Conservation (phyloP, 1,140 invertebrate genomes). For the Phenacoccus solenopsis region DNA sequence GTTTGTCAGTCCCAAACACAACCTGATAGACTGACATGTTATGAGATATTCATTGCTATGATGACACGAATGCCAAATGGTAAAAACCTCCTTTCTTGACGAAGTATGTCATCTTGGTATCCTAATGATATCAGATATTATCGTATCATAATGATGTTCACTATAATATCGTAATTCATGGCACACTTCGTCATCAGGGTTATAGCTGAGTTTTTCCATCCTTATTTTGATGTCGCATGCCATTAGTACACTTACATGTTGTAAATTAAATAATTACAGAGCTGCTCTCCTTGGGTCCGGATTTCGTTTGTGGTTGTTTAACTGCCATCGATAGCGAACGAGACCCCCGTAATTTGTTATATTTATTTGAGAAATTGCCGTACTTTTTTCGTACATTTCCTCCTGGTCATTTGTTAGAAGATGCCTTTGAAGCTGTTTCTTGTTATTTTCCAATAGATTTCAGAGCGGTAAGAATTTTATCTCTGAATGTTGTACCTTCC, state of each 20-base stretch:
- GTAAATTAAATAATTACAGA: slow-evolving; percentile 18
- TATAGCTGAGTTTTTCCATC: neutral
- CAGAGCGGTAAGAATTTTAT: slow-evolving; percentile 47
- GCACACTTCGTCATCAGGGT: no score
- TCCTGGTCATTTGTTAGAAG: slow-evolving; percentile 64
- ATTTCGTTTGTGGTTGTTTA: slow-evolving; percentile 24
- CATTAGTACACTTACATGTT: neutral
- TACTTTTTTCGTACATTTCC: slow-evolving; percentile 49
- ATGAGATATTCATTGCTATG: slow-evolving; percentile 20
- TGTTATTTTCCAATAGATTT: slow-evolving; percentile 94
- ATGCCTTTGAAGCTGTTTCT: slow-evolving; percentile 84
- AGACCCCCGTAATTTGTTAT: slow-evolving; percentile 71
- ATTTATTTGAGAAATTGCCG: slow-evolving; percentile 61
- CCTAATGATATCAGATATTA: no score
- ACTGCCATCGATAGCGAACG: slow-evolving; percentile 69
- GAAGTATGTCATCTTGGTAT: neutral
- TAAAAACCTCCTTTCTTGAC: neutral
- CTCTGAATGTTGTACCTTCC: neutral
- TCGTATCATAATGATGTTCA: no score
- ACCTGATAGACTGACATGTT: slow-evolving; percentile 22
- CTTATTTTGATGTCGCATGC: no score
- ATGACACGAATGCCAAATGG: slow-evolving; percentile 20
- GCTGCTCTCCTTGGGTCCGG: slow-evolving; percentile 19
- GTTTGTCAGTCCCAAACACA: slow-evolving; percentile 24
- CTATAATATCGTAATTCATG: no score